A percentile compares a stretch with the other conserved stretches of the same genome.
Conservation (phyloP, 2,113 vertebrate species). For the Sphyrna mokarran region DNA sequence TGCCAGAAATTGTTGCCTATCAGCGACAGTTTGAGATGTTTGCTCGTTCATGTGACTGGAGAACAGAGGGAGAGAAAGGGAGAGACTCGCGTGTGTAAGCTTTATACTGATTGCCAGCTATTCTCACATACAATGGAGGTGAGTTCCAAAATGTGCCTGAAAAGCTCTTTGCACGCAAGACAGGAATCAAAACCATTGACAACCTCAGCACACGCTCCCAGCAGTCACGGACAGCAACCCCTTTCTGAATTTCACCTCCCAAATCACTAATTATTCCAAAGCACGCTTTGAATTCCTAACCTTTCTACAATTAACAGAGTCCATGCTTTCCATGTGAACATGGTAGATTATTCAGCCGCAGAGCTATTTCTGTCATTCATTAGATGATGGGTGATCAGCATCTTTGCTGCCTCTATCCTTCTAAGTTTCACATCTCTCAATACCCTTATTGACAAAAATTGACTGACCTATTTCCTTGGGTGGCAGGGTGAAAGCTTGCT, state of each 20-base stretch:
- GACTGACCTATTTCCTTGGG: not conserved
- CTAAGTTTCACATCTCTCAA: not conserved
- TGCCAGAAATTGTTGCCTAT: not conserved
- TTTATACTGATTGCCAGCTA: slow-evolving; percentile 25
- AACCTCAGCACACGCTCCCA: not conserved
- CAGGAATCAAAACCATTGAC: not conserved
- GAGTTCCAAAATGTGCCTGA: not conserved
- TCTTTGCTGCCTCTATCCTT: not conserved
- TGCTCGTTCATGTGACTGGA: not conserved
- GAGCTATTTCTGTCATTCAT: not conserved
- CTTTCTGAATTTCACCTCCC: not conserved
- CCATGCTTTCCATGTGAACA: not conserved
- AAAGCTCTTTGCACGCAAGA: not conserved
- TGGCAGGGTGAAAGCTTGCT: not conserved
- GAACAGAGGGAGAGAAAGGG: not conserved
- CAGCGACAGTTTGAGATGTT: not conserved
- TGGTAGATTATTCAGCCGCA: not conserved
- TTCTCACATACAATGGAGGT: not conserved
- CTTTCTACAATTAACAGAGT: not conserved
- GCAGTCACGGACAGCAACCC: not conserved
- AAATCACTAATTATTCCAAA: not conserved
- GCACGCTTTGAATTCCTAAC: not conserved
- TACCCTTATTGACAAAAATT: not conserved
- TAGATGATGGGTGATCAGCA: not conserved
- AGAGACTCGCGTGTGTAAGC: not conserved